Base-by-base conservation (phyloP, 2,797 vertebrate species). In the Thalassophryne amazonica region DNA sequence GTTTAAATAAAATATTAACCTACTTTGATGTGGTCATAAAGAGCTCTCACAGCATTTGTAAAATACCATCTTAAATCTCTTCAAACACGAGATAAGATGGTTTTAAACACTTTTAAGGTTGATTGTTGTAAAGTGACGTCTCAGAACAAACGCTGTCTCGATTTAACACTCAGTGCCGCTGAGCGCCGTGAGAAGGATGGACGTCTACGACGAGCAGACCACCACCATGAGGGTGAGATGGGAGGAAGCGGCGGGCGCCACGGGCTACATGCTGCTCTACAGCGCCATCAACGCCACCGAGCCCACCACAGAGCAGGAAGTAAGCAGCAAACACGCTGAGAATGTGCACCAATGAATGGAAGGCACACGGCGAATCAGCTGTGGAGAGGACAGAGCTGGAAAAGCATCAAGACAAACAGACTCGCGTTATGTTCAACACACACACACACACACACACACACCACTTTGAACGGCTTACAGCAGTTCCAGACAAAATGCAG, bases 221-320 rank as follows among this genome's bases (percentile, higher is more conserved):
- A 97, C 93, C 52, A 92, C 91, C 52, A 96, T 99, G 95, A 81
- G 88, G 10, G 94, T 95, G 59, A 92, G 89, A 65, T 99, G 97
- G 97, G 91, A 94, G 59, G 73, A 82, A 28, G 91, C 87, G 0
- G 48, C 4, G 3, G 94, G 92, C 20, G 95, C 95, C 31, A 92
- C 93, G 2, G 93, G 94, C 45, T 99, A 99, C 81, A 85, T 88
- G 62, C 64, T 99, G 63, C 89, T 90, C 2, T 95, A 98, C 33
- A 91, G 88, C 0, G 83, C 96, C 56, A 73, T 93, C 60, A 95
- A 95, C 28, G 92, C 93, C 49, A 93, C 93, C 12, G 56, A 89
- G 42, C 81, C 91, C 22, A 56, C 82, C n/a, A 21, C 25, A 4
- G 89, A 94, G 51, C 91, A 93, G 82, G 93, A 98, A 92, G 97